Evolutionary conservation across 1,140 invertebrate genomes (phyloP).

Genomic region (Onthophagus taurus): DNA sequence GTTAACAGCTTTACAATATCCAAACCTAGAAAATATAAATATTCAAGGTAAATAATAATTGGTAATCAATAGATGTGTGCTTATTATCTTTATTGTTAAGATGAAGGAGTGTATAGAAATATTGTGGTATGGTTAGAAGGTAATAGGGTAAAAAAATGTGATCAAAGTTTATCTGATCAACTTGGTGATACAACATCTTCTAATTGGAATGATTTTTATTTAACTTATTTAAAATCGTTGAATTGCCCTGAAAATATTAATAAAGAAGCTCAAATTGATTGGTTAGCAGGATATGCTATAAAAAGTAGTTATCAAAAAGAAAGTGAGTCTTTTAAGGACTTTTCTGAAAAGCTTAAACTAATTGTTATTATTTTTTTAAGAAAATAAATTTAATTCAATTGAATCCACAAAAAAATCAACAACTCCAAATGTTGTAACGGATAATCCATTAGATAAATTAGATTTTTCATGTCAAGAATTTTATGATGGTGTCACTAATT

Average conservation of each 20-base stretch:
- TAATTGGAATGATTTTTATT: slow-evolving; percentile 64
- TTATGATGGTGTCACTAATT: slow-evolving; percentile 61
- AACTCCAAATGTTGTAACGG: slow-evolving; percentile 58
- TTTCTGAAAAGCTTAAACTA: slow-evolving; percentile 12
- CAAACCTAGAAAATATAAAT: slow-evolving; percentile 57
- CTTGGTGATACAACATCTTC: slow-evolving; percentile 54
- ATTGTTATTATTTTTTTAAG: slow-evolving; percentile 47
- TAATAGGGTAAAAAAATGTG: slow-evolving; percentile 84
- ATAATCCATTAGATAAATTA: slow-evolving; percentile 74
- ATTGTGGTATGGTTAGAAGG: slow-evolving; percentile 87
- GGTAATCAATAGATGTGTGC: slow-evolving; percentile 17
- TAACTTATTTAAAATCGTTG: slow-evolving; percentile 68
- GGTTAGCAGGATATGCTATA: slow-evolving; percentile 77
- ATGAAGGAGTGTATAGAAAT: slow-evolving; percentile 67
- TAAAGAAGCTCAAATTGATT: slow-evolving; percentile 63
- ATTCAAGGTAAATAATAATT: slow-evolving; percentile 46
- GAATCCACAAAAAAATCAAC: slow-evolving; percentile 48
- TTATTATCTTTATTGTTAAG: slow-evolving; percentile 42
- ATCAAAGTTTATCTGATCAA: slow-evolving; percentile 67
- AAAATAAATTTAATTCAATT: slow-evolving; percentile 60
- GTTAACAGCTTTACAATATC: slow-evolving; percentile 56
- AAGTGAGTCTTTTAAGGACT: slow-evolving; percentile 44
- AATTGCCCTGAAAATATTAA: slow-evolving; percentile 47
- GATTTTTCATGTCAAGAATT: slow-evolving; percentile 79
- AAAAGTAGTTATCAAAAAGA: slow-evolving; percentile 75